A percentile compares a stretch with the other conserved stretches of the same genome.
Evolutionary conservation across 2,888 invertebrate species (phyloP).

Genomic region (Tiphia femorata): DNA sequence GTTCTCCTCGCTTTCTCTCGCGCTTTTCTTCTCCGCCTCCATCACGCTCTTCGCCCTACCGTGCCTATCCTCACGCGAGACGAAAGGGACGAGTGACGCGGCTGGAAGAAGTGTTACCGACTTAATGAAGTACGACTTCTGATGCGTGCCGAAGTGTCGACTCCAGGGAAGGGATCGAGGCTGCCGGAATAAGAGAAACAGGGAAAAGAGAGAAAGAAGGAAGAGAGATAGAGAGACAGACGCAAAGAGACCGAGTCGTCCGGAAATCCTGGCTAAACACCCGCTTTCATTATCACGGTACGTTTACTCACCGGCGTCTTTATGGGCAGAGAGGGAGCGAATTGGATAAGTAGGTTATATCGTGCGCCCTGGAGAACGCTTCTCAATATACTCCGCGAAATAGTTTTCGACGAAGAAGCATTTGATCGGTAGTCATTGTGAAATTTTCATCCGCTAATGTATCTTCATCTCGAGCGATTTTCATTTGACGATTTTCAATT

Average conservation of each 20-base stretch:
- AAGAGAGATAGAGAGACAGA: conserved; percentile 25
- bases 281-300: conserved; percentile 55
- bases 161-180: conserved; percentile 33
- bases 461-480: no score
- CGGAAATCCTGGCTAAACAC: conserved; percentile 56
- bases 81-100: conserved; percentile 45
- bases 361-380: conserved; percentile 18
- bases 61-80: no score
- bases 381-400: neutral
- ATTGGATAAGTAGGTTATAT: conserved; percentile 37
- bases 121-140: conserved; percentile 67
- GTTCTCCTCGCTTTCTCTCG: no score
- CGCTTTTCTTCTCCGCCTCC: no score
- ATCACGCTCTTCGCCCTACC: no score
- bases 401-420: no score
- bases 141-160: conserved; percentile 56
- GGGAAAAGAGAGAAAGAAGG: conserved; percentile 35
- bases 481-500: no score
- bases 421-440: no score
- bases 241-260: conserved; percentile 38
- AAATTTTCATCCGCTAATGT: no score
- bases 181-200: conserved; percentile 25
- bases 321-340: conserved; percentile 26
- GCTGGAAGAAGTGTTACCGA: conserved; percentile 64
- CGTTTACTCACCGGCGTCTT: conserved; percentile 39